Percentiles rank a stretch among this genome's conserved stretches.
phyloP scores from a whole-genome alignment of 2,888 invertebrate genomes.

The Ectemnius cavifrons region DNA sequence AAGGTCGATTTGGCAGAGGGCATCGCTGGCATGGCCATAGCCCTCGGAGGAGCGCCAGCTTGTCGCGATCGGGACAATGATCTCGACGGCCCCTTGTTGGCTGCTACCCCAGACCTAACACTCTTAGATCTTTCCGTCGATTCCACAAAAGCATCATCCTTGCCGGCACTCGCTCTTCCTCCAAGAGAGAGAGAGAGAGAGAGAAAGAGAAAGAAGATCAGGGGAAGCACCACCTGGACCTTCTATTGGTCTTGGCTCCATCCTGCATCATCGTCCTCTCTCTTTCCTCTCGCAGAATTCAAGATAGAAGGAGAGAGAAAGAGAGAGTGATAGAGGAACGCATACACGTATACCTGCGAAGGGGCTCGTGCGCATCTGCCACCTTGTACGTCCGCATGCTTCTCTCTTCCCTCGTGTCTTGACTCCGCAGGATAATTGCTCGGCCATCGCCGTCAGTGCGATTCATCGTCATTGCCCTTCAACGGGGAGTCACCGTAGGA shows the following conservation, averaged over 20 bases:
- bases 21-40: conserved; percentile 24
- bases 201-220: conserved; percentile 24
- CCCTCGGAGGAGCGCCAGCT: conserved; percentile 51
- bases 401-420: conserved; percentile 44
- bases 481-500: conserved; percentile 25
- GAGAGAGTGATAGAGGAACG: not conserved
- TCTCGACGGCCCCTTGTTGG: conserved; percentile 46
- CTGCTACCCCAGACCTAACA: conserved; percentile 34
- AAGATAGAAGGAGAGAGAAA: too few species aligned
- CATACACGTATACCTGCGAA: conserved; percentile 32
- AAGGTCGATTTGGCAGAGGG: conserved; percentile 57
- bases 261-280: not conserved
- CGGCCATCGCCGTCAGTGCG: conserved; percentile 36
- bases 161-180: too few species aligned
- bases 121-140: conserved; percentile 46
- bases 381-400: conserved; percentile 51
- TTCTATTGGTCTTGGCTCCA: conserved; percentile 51
- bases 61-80: conserved; percentile 60
- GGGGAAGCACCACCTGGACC: conserved; percentile 50
- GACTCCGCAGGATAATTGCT: conserved; percentile 53
- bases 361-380: conserved; percentile 59
- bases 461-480: conserved; percentile 39
- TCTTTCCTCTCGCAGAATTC: conserved; percentile 11
- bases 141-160: conserved; percentile 46
- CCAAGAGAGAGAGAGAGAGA: too few species aligned